Percentiles rank a stretch among this genome's conserved stretches.
These are phyloP conservation scores for Melolontha melolontha DNA, from an alignment of 2,888 invertebrate species.

Conservation along the genomic window DNA sequence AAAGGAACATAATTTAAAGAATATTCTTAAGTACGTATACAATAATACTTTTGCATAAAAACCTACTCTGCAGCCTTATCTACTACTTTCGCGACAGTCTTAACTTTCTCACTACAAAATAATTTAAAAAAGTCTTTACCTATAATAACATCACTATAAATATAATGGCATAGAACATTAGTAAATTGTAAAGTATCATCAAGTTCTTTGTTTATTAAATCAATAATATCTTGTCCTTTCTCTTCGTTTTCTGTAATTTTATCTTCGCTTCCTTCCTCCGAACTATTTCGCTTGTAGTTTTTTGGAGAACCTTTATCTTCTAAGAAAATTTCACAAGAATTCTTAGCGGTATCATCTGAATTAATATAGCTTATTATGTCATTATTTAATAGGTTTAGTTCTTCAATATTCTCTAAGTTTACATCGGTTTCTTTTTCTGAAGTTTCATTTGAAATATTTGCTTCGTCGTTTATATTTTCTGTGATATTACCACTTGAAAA, in stretches of 20 bases:
- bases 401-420: background rate
- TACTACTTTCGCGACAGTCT: background rate
- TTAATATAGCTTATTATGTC: conserved; percentile 22
- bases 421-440: conserved; percentile 4
- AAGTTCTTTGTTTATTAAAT: conserved; percentile 25
- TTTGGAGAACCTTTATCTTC: too few relatives aligned
- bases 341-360: conserved; percentile 8
- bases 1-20: conserved; percentile 2
- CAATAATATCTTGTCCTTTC: conserved; percentile 4
- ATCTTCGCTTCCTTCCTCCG: too few relatives aligned
- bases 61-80: background rate
- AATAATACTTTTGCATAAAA: background rate
- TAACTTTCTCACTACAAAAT: conserved; percentile 14
- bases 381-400: conserved; percentile 15
- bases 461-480: background rate
- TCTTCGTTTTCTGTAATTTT: background rate
- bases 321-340: too few relatives aligned
- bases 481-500: background rate
- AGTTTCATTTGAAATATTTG: background rate
- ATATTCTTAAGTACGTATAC: conserved; percentile 16
- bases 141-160: conserved; percentile 35
- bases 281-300: too few relatives aligned
- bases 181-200: conserved; percentile 30
- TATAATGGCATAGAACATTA: conserved; percentile 34
- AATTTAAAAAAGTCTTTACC: conserved; percentile 36